Conservation (phyloP, 1,140 invertebrate species). For the Eriosoma lanigerum region DNA sequence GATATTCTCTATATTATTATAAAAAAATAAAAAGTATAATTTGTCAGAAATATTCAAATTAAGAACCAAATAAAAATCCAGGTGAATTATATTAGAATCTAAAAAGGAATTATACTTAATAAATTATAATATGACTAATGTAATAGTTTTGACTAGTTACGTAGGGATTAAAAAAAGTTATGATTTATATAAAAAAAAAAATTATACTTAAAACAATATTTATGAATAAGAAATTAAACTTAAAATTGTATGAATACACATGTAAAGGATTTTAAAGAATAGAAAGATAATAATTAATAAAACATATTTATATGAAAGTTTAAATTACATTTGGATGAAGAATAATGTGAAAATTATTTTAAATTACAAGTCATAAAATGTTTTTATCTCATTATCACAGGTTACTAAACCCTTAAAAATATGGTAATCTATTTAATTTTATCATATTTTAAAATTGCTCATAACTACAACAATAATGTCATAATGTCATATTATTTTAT, state of each 20-base stretch:
- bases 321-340: not conserved
- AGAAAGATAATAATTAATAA: conserved; percentile 12
- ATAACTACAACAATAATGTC: conserved; percentile 9
- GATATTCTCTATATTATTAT: too few relatives aligned
- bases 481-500: not conserved
- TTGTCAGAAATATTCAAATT: too few relatives aligned
- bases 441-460: conserved; percentile 31
- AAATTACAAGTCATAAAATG: not conserved
- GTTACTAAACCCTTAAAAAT: conserved; percentile 10
- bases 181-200: too few relatives aligned
- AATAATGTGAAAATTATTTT: conserved; percentile 24
- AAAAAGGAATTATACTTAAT: too few relatives aligned
- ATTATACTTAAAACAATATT: too few relatives aligned
- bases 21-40: too few relatives aligned
- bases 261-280: not conserved
- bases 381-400: conserved; percentile 28
- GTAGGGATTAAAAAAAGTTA: too few relatives aligned
- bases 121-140: too few relatives aligned
- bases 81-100: too few relatives aligned
- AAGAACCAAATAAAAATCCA: too few relatives aligned
- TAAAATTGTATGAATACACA: not conserved
- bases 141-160: too few relatives aligned
- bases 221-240: too few relatives aligned
- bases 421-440: conserved; percentile 8
- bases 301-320: not conserved